phyloP scores from a whole-genome alignment of 2,888 invertebrate species.

The Pristionchus arcanus region DNA sequence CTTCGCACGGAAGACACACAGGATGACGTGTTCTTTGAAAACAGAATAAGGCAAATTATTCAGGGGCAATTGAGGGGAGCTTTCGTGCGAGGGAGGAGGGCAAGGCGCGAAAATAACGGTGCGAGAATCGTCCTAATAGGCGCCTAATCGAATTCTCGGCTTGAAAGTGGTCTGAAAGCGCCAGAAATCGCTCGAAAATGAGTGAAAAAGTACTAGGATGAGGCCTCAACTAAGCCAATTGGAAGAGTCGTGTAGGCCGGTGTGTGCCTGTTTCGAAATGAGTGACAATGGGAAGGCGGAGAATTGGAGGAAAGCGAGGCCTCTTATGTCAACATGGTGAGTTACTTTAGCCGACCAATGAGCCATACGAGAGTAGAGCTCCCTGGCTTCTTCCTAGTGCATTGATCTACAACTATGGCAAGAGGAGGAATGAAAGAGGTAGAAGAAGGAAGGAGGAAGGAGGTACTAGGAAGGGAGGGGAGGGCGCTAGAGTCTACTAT shows the following conservation, averaged over 20 bases:
- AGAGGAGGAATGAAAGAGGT: background rate
- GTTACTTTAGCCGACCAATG: background rate
- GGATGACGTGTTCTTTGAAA: background rate
- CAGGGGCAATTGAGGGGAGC: background rate
- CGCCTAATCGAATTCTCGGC: no score
- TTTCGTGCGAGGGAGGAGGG: slow-evolving; percentile 1
- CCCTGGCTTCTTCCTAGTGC: background rate
- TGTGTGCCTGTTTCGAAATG: background rate
- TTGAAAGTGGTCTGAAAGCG: background rate
- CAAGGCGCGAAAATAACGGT: background rate
- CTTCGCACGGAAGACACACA: background rate
- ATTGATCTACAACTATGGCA: background rate
- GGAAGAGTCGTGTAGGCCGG: background rate
- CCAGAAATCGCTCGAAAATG: background rate
- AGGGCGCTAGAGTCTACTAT: background rate
- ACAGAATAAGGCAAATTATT: background rate
- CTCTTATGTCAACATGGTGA: background rate
- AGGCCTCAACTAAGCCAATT: background rate
- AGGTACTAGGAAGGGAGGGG: background rate
- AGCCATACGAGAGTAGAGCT: slow-evolving; percentile 1
- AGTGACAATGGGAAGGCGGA: background rate
- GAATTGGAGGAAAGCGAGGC: background rate
- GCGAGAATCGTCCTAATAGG: no score
- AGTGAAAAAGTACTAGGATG: background rate
- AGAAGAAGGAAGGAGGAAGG: background rate